Conservation (phyloP, 1,140 invertebrate genomes). For the Rhyacophila brunnea region DNA sequence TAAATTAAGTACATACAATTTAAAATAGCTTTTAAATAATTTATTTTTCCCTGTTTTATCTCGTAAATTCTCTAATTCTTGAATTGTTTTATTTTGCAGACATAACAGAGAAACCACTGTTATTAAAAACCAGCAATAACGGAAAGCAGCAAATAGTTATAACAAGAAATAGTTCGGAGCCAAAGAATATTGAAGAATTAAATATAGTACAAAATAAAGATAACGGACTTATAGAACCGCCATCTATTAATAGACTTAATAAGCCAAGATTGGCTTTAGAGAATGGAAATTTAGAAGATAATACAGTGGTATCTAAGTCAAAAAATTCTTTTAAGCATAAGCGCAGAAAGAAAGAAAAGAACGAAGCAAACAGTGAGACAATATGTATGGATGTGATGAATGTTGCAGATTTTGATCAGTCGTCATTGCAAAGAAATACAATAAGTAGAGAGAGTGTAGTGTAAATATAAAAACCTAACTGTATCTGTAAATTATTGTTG, state of each 20-base stretch:
- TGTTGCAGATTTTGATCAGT: slow-evolving; percentile 9
- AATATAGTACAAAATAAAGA: slow-evolving; percentile 29
- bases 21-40: no score
- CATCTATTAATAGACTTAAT: slow-evolving; percentile 24
- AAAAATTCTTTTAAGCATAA: slow-evolving; percentile 4
- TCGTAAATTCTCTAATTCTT: no score
- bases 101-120: slow-evolving; percentile 27
- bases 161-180: slow-evolving; percentile 28
- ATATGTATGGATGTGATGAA: slow-evolving; percentile 8
- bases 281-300: neutral
- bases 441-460: slow-evolving; percentile 35
- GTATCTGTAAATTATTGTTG: no score
- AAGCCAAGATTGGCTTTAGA: slow-evolving; percentile 18
- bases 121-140: slow-evolving; percentile 20
- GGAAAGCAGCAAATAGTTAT: slow-evolving; percentile 19
- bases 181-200: slow-evolving; percentile 31
- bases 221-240: slow-evolving; percentile 14
- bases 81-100: slow-evolving; percentile 21
- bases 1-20: no score
- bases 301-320: neutral
- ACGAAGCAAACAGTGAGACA: slow-evolving; percentile 8
- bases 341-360: slow-evolving; percentile 8
- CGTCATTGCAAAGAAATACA: slow-evolving; percentile 8
- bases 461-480: slow-evolving; percentile 20
- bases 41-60: no score